Conservation (phyloP, 2,113 vertebrate genomes). For the Gadus macrocephalus region DNA sequence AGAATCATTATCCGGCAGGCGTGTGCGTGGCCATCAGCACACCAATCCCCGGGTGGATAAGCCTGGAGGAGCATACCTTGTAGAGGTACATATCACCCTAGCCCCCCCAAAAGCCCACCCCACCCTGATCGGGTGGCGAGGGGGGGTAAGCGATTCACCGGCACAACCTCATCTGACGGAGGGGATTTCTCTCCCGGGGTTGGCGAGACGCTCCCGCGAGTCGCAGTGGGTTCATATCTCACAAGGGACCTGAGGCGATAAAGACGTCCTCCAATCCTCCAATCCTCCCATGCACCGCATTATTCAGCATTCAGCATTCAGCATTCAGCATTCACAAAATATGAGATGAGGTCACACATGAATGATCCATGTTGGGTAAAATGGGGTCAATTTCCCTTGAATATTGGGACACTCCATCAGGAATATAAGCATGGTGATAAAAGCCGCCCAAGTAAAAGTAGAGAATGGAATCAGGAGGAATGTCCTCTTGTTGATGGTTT, state of each 20-base stretch:
- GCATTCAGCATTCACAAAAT: no score
- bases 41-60: background rate
- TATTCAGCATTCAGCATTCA: no score
- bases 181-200: background rate
- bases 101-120: background rate
- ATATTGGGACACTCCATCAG: background rate
- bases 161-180: background rate
- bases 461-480: background rate
- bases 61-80: background rate
- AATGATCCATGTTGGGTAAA: background rate
- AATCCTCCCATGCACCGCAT: no score
- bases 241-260: no score
- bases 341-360: no score
- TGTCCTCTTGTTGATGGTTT: no score
- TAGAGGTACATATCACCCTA: background rate
- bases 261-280: no score
- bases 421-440: background rate
- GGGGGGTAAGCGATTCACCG: no score
- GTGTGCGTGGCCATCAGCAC: background rate
- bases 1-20: conserved; percentile 13
- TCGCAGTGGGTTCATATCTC: no score
- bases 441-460: background rate
- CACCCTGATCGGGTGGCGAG: no score
- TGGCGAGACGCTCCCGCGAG: background rate
- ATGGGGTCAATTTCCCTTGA: background rate